Evolutionary conservation across 2,113 vertebrate species (phyloP).

Genomic region (Sander vitreus): DNA sequence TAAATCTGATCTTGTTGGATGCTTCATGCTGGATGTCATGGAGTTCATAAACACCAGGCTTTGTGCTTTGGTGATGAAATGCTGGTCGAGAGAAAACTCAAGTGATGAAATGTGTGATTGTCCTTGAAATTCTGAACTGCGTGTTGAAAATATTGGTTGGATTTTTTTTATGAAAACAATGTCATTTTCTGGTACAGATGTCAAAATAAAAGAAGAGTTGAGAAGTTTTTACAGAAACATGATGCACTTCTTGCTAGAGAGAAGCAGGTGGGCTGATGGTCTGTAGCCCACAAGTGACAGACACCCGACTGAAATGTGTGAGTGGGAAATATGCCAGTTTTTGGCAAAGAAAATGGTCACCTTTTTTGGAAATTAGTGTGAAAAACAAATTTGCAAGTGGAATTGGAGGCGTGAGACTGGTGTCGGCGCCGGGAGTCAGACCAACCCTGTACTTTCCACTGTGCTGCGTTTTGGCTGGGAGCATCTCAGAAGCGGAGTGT

Average conservation of each 20-base stretch:
- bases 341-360: slow-evolving; percentile 3
- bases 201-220: background rate
- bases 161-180: background rate
- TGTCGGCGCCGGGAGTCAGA: background rate
- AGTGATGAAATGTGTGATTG: background rate
- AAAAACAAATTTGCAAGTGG: slow-evolving; percentile 40
- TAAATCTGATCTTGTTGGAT: too few relatives aligned
- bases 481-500: too few relatives aligned
- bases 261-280: slow-evolving; percentile 24
- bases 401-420: background rate
- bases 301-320: slow-evolving; percentile 32
- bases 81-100: background rate
- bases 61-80: too few relatives aligned
- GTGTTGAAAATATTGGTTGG: background rate
- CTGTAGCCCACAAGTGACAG: slow-evolving; percentile 38
- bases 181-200: slow-evolving; percentile 8
- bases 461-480: too few relatives aligned
- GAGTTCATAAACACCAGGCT: too few relatives aligned
- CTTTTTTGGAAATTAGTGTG: slow-evolving; percentile 23
- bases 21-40: too few relatives aligned
- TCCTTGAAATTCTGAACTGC: background rate
- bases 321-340: background rate
- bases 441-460: too few relatives aligned
- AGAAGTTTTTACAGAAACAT: slow-evolving; percentile 1
- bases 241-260: slow-evolving; percentile 24